Base-by-base conservation (phyloP, 1,140 invertebrate species). In the Diachasmimorpha longicaudata region DNA sequence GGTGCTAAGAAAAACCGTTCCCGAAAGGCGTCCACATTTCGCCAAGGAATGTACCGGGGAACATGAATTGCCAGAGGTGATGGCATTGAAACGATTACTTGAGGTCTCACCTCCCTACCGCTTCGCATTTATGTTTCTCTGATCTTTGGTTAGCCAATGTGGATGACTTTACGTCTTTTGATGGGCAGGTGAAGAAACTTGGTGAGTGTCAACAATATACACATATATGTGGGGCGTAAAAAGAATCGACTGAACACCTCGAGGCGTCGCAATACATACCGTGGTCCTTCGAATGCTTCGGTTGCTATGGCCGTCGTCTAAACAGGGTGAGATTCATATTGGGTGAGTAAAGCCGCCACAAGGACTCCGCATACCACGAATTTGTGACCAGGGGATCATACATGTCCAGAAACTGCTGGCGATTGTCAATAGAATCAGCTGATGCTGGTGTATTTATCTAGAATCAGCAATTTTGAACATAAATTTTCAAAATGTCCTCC, bases 121-220 rank as follows among this genome's bases (percentile, higher is more conserved):
- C 58, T 55, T 39, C 9, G 14, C 14, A 14, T 31, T 6, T 76
- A 71, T 88, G 80, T 2, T 81, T 19, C 8, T 87, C 86, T 78
- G 72, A 55, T 85, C 71, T 25, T 52, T 46, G 80, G 85, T 87
- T 88, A 85, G 88, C 87, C 88, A 88, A 83, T 86, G 86, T 85
- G 88, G 88, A 88, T 88, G 87, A 86, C 83, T 89, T 86, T 85
- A 84, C 85, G 86, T 88, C 86, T 88, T 89, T 89, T 89, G 87
- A 89, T 87, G 86, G 88, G 88, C 88, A 89, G 88, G 87, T 88
- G 88, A 89, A 86, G 86, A 87, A 87, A 87, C 86, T 88, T 86
- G 84, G 87, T 85, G 86, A 86, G 85, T 88, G 87, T 89, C 86
- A 88, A 88, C 85, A 85, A 85, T 83, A 74, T 70, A 46, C 58